A percentile compares a stretch with the other conserved stretches of the same genome.
Conservation (phyloP, 2,888 invertebrate species). For the Congeria kusceri region DNA sequence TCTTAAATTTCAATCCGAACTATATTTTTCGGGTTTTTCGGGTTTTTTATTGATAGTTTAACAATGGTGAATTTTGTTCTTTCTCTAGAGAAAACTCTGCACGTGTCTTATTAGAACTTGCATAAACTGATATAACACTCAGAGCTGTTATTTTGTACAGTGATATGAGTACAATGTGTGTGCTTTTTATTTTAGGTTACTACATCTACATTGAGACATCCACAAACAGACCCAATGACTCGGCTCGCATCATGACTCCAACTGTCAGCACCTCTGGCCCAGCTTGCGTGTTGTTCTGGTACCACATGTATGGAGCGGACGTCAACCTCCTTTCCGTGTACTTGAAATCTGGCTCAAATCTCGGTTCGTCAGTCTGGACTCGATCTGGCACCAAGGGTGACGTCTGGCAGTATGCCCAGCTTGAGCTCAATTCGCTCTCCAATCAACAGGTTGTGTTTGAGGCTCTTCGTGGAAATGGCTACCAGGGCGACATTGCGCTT, state of each 20-base stretch:
- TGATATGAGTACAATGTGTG: neutral
- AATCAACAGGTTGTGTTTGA: slow-evolving; percentile 79
- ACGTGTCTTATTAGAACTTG: no score
- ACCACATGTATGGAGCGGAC: slow-evolving; percentile 83
- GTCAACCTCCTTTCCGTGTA: slow-evolving; percentile 77
- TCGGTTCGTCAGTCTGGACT: slow-evolving; percentile 66
- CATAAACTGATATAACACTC: no score
- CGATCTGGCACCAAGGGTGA: slow-evolving; percentile 72
- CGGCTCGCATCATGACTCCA: slow-evolving; percentile 76
- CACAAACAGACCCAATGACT: slow-evolving; percentile 59
- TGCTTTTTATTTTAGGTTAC: slow-evolving; percentile 70
- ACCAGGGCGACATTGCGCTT: slow-evolving; percentile 82
- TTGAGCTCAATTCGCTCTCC: slow-evolving; percentile 53
- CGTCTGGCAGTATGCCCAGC: slow-evolving; percentile 71
- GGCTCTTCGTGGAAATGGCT: slow-evolving; percentile 76
- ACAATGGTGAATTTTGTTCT: no score
- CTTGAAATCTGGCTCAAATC: slow-evolving; percentile 49
- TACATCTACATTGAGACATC: slow-evolving; percentile 82
- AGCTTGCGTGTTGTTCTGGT: slow-evolving; percentile 82
- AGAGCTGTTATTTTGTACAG: no score
- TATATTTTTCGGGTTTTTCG: no score
- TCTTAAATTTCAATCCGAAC: no score
- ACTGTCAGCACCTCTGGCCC: slow-evolving; percentile 54
- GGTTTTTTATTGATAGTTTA: no score
- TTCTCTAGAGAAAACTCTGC: no score